phyloP scores from a whole-genome alignment of 2,113 vertebrate genomes.

The Mesocricetus auratus region DNA sequence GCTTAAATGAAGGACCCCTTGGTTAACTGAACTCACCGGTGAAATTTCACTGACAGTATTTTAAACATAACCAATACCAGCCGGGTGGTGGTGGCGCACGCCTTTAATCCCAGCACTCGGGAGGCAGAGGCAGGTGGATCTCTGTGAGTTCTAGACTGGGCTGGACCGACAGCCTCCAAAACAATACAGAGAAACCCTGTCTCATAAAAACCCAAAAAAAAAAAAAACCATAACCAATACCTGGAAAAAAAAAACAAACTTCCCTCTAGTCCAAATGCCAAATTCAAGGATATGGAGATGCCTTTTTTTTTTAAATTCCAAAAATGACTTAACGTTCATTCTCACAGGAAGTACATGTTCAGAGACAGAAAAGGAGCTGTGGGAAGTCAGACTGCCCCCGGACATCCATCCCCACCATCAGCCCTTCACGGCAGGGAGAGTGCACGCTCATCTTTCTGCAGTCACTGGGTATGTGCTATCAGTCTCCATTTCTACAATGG shows the following conservation, averaged over 20 bases:
- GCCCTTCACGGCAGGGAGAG: neutral
- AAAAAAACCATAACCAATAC: neutral
- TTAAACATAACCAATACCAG: constrained; percentile 25
- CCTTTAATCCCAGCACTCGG: too few relatives aligned
- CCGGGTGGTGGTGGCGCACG: too few relatives aligned
- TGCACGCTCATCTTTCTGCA: neutral
- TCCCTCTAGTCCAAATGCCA: constrained; percentile 43
- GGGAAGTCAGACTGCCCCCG: neutral
- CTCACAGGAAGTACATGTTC: constrained; percentile 35
- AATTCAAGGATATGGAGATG: constrained; percentile 29
- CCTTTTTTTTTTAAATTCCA: constrained; percentile 13
- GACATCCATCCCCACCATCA: neutral
- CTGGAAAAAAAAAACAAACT: constrained; percentile 33
- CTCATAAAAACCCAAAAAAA: too few relatives aligned
- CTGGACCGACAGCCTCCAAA: too few relatives aligned
- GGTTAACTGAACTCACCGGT: neutral
- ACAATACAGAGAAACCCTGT: too few relatives aligned
- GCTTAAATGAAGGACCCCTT: neutral
- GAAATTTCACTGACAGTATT: constrained; percentile 35
- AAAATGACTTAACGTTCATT: constrained; percentile 44
- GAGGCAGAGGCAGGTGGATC: too few relatives aligned
- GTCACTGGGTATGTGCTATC: neutral
- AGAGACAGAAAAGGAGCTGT: constrained; percentile 32
- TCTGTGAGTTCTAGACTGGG: too few relatives aligned
- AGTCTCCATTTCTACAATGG: constrained; percentile 35